Evolutionary conservation across 1,140 invertebrate species (phyloP), one percentile per base, ranked within the genome.

Genomic region (Pogonomyrmex barbatus): DNA sequence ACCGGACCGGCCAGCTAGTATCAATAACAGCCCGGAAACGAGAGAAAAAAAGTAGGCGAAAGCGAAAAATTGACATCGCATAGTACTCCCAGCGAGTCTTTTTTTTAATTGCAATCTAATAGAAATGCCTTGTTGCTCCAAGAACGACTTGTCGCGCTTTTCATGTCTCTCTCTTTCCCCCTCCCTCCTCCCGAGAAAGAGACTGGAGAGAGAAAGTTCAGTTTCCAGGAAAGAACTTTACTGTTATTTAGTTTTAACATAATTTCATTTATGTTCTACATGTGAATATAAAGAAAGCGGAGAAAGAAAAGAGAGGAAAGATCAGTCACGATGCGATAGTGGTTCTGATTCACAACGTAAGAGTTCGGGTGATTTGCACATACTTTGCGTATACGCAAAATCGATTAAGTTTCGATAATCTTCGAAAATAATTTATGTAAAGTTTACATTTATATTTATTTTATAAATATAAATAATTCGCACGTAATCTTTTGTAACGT

Each of bases 231-330:
- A 42, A 84, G 79, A 83, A 39, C 75, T 89, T 91, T 79, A 85
- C 76, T 91, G 90, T 91, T 91, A 91, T 90, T 91, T 91, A 91
- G 90, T 91, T 91, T 79, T 90, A 90, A 89, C 47, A 70, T 83
- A 76, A 86, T 73, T 83, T 58, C 39, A 73, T 86, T 56, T 89
- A 86, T 90, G 78, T 82, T 90, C 86, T 77, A 67, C 52, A 70
- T 70, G 45, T 79, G 63, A 73, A 86, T 71, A 65, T 76, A 82
- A 30, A 54, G 14, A 77, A 24, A n/a, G 12, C n/a, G 42, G 14
- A 24, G 62, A n/a, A 14, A 47, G 47, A 9, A 62, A 6, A 77
- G 42, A 63, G 12, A 63, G 42, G 45, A 39, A 42, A 54, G 58
- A 68, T 89, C 10, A 77, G 89, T 87, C 39, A 54, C 76, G 71